Evolutionary conservation across 1,140 invertebrate species (phyloP).

Genomic region (Melitaea cinxia): DNA sequence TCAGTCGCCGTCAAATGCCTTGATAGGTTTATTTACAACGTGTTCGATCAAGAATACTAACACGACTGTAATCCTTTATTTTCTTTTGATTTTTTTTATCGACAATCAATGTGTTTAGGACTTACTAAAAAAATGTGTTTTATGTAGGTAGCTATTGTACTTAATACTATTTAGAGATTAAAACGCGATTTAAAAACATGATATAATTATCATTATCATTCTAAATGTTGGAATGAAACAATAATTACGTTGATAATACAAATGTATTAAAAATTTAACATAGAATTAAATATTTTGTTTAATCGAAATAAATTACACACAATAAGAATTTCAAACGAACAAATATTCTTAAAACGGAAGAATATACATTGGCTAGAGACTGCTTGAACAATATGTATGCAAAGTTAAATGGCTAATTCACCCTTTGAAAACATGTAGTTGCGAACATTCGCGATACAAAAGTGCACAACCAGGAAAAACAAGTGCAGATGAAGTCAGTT

Average conservation of each 20-base stretch:
- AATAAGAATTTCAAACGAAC: slow-evolving; percentile 23
- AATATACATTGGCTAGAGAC: slow-evolving; percentile 22
- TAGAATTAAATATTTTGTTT: too few relatives aligned
- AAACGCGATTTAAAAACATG: too few relatives aligned
- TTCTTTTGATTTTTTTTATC: not conserved
- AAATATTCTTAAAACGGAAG: slow-evolving; percentile 24
- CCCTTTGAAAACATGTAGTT: slow-evolving; percentile 34
- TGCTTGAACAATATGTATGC: slow-evolving; percentile 35
- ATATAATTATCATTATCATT: too few relatives aligned
- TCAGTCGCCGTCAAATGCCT: slow-evolving; percentile 13
- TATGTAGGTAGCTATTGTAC: too few relatives aligned
- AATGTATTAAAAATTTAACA: too few relatives aligned
- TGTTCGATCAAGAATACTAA: slow-evolving; percentile 3
- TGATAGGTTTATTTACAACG: slow-evolving; percentile 11
- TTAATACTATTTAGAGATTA: too few relatives aligned
- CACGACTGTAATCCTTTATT: not conserved
- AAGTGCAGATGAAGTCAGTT: slow-evolving; percentile 35
- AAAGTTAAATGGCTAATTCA: slow-evolving; percentile 41
- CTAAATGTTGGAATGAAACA: too few relatives aligned
- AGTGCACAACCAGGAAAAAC: slow-evolving; percentile 28
- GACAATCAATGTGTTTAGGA: not conserved
- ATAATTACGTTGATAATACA: too few relatives aligned
- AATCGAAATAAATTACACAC: not conserved
- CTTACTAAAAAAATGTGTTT: too few relatives aligned
- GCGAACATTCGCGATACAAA: slow-evolving; percentile 31